Evolutionary conservation across 2,888 invertebrate genomes (phyloP), one percentile per base, ranked within the genome.

Genomic region (Chironomus tentans): DNA sequence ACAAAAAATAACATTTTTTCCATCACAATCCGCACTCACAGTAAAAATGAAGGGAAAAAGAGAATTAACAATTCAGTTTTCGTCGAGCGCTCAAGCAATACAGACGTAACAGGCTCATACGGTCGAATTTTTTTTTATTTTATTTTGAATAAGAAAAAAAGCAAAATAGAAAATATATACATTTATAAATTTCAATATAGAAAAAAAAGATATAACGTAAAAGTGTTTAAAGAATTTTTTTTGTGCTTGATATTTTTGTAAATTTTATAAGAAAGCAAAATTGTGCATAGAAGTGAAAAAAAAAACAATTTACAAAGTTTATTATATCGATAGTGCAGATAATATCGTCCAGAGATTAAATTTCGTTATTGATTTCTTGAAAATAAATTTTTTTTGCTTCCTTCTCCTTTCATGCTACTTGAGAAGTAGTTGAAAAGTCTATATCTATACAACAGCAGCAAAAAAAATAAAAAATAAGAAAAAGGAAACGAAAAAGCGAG

Each of bases 61-160:
- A 73, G 72, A 73, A 61, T 50, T 24, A 24, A 71, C 7, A 10
- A 15, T n/a, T 73, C 72, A 73, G 72, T 72, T 72, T n/a, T 61
- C 56, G 50, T 50, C 24, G 56, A 73, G 72, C 22, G 28, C n/a
- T 73, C 72, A 46, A 13, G 15, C 38, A 10, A 28, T 38, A 38
- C 10, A 73, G 72, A 73, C 72, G 72, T 73, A 61, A 38, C 61
- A 73, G 28, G 13, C 22, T 21, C 65, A 65, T 21, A 65, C 65
- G 65, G 65, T 65, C 65, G 65, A 65, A 73, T 62, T 62, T 62
- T 38, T 38, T 38, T 38, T 38, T 28, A 38, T 28, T 28, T 28
- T 28, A 69, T 46, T 70, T 50, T 71, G 22, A n/a, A 15, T n/a
- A 46, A 28, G 48, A 47, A 46, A 28, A 70, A 18, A 21, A n/a